Evolutionary conservation across 2,888 invertebrate genomes (phyloP).

Genomic region (Uloborus plumipes): DNA sequence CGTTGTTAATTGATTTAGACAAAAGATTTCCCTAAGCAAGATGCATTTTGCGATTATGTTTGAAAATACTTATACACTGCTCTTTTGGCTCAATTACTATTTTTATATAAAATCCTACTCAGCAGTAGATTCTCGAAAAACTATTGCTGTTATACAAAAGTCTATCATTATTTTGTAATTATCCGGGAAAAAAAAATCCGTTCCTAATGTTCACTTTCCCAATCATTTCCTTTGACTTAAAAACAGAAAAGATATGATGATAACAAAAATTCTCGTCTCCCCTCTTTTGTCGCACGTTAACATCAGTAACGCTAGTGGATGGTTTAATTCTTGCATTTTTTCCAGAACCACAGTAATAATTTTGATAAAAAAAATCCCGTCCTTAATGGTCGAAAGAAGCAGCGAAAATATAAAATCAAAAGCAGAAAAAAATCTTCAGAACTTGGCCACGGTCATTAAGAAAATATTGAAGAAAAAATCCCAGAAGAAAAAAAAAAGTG

Average conservation of each 20-base stretch:
- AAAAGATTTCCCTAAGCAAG: too few species aligned
- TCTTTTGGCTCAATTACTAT: background rate
- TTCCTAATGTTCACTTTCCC: slow-evolving; percentile 15
- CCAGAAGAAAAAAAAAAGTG: slow-evolving; percentile 9
- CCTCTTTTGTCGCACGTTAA: background rate
- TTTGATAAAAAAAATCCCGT: slow-evolving; percentile 27
- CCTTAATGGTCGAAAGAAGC: slow-evolving; percentile 29
- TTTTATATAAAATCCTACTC: slow-evolving; percentile 33
- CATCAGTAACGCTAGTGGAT: slow-evolving; percentile 38
- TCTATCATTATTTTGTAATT: slow-evolving; percentile 54
- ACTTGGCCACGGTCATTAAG: slow-evolving; percentile 52
- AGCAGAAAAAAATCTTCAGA: slow-evolving; percentile 9
- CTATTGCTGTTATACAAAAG: slow-evolving; percentile 19
- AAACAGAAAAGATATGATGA: slow-evolving; percentile 30
- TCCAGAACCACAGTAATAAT: slow-evolving; percentile 28
- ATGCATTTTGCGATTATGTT: too few species aligned
- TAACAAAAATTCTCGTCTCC: slow-evolving; percentile 21
- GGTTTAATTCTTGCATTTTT: slow-evolving; percentile 23
- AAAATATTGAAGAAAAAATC: slow-evolving; percentile 27
- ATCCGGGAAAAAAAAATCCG: slow-evolving; percentile 19
- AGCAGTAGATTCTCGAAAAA: slow-evolving; percentile 14
- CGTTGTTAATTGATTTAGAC: too few species aligned
- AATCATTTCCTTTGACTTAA: background rate
- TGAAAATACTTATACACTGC: background rate
- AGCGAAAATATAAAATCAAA: slow-evolving; percentile 13